A percentile compares a stretch with the other conserved stretches of the same genome.
Conservation (phyloP, 2,888 invertebrate species). For the Diarsia rubi region DNA sequence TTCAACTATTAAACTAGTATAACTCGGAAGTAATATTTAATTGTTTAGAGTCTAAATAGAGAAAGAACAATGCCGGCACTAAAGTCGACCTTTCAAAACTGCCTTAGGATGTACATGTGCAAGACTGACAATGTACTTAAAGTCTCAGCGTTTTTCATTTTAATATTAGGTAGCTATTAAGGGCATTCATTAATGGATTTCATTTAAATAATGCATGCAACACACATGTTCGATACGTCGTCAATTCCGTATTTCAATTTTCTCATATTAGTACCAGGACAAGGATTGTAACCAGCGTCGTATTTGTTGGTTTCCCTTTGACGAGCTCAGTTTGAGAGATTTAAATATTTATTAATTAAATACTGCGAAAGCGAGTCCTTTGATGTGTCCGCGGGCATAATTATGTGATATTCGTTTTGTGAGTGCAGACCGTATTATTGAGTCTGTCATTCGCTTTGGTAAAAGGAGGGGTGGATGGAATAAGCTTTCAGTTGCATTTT, state of each 20-base stretch:
- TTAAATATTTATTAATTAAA: constrained; percentile 42
- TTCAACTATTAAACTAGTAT: not conserved
- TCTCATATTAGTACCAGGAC: constrained; percentile 35
- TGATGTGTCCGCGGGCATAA: constrained; percentile 31
- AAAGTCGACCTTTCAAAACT: not conserved
- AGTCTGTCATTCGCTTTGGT: constrained; percentile 3
- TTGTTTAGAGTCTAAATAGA: not conserved
- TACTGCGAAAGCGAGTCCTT: constrained; percentile 35
- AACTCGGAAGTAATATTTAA: not conserved
- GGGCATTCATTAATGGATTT: not conserved
- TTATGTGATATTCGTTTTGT: constrained; percentile 18
- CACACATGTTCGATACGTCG: too few species aligned
- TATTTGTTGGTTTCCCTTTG: constrained; percentile 55
- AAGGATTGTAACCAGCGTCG: constrained; percentile 36
- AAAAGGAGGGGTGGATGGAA: not conserved
- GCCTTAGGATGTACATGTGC: not conserved
- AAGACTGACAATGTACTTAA: not conserved
- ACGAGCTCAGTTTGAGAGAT: constrained; percentile 20
- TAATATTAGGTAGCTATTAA: not conserved
- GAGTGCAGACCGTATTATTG: constrained; percentile 19
- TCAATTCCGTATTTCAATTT: constrained; percentile 47
- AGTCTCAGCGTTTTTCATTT: not conserved
- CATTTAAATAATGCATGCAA: too few species aligned
- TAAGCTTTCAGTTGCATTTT: too few species aligned
- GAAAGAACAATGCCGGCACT: not conserved